Conservation (phyloP, 1,140 invertebrate species). For the Heterodera carotae region DNA sequence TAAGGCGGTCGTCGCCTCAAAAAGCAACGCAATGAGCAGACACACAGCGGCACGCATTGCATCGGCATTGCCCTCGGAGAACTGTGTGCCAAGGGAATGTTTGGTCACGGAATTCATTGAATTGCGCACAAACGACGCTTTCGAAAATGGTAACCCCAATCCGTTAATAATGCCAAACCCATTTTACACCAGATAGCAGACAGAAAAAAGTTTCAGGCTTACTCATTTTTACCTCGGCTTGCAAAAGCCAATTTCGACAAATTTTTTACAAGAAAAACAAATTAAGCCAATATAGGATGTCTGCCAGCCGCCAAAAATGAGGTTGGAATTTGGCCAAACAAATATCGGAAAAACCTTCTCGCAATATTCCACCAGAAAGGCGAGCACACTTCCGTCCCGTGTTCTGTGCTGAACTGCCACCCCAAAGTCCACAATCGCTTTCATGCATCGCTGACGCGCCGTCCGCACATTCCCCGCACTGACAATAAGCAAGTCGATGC, state of each 20-base stretch:
- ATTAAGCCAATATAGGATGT: too few species aligned
- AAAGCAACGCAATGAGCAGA: conserved; percentile 27
- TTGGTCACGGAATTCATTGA: too few species aligned
- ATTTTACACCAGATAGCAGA: too few species aligned
- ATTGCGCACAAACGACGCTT: too few species aligned
- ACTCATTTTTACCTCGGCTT: too few species aligned
- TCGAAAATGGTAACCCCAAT: too few species aligned
- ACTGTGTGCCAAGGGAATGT: conserved; percentile 3
- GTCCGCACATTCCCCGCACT: conserved; percentile 17
- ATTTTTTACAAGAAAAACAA: too few species aligned
- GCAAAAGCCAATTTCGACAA: too few species aligned
- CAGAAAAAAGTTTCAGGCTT: too few species aligned
- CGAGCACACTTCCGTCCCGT: conserved; percentile 1
- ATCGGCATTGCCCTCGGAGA: conserved; percentile 18
- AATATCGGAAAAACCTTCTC: conserved; percentile 22
- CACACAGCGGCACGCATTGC: conserved; percentile 25
- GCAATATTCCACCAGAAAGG: conserved; percentile 35
- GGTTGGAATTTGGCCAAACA: too few species aligned
- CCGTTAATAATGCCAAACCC: too few species aligned
- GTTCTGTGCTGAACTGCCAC: conserved; percentile 5
- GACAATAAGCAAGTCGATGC: conserved; percentile 31
- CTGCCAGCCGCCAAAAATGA: too few species aligned
- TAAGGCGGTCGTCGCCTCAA: conserved; percentile 14
- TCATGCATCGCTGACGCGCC: conserved; percentile 23
- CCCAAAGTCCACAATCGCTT: conserved; percentile 25